Percentiles rank a stretch among this genome's conserved stretches.
Conservation (phyloP, 2,113 vertebrate genomes). For the Forbesichthys agassizii region DNA sequence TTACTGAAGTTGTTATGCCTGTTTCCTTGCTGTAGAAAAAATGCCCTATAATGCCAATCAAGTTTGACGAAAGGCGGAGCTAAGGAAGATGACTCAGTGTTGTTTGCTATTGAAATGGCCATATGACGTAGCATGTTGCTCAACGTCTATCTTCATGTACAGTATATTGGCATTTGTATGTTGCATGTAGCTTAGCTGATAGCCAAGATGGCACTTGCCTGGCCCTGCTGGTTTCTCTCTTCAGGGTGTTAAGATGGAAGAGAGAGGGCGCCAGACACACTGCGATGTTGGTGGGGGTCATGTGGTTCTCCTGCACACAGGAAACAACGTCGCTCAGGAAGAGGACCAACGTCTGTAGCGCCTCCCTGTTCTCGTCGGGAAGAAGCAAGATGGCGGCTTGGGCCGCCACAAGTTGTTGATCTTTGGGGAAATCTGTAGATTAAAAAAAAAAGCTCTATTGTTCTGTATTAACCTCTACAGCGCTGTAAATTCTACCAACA, state of each 20-base stretch:
- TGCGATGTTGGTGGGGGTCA: slow-evolving; percentile 88
- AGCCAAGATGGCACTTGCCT: slow-evolving; percentile 61
- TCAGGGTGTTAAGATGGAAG: slow-evolving; percentile 85
- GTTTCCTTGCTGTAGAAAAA: too few species aligned
- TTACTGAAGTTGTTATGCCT: too few species aligned
- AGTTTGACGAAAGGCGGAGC: too few species aligned
- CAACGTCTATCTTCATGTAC: too few species aligned
- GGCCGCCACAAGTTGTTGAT: slow-evolving; percentile 81
- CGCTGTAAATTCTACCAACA: too few species aligned
- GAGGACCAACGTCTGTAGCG: slow-evolving; percentile 82
- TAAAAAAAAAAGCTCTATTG: background rate
- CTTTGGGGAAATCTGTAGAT: slow-evolving; percentile 81
- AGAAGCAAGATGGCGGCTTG: slow-evolving; percentile 86
- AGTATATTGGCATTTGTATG: too few species aligned
- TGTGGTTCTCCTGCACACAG: slow-evolving; percentile 85
- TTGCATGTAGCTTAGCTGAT: too few species aligned
- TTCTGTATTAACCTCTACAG: too few species aligned
- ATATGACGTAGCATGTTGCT: too few species aligned
- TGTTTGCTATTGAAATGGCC: too few species aligned
- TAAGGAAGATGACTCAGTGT: too few species aligned
- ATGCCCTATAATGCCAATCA: too few species aligned
- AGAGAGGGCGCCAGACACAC: slow-evolving; percentile 88
- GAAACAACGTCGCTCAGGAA: slow-evolving; percentile 84
- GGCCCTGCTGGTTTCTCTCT: slow-evolving; percentile 71
- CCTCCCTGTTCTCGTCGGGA: slow-evolving; percentile 85